These are phyloP conservation scores for Amblyjoppa proteus DNA, from an alignment of 2,888 invertebrate genomes.

Conservation along the genomic window DNA sequence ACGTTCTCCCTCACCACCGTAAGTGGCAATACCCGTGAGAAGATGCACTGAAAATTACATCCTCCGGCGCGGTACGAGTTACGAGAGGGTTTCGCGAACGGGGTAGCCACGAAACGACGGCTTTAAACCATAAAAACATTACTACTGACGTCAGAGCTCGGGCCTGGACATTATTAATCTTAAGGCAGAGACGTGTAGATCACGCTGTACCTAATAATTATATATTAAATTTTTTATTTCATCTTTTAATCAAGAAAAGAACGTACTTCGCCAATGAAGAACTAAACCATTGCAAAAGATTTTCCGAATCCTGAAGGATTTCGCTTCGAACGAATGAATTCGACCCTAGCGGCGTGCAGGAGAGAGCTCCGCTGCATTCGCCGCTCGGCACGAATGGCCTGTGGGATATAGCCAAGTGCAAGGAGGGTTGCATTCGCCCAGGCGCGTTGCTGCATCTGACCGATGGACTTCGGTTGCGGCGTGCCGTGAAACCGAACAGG, in stretches of 20 bases:
- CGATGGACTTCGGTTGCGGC: conserved; percentile 62
- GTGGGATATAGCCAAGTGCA: conserved; percentile 45
- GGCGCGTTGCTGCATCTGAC: conserved; percentile 68
- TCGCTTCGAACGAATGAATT: background rate
- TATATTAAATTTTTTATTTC: background rate
- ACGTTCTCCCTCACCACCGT: conserved; percentile 59
- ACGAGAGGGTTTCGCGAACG: conserved; percentile 34
- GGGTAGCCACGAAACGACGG: conserved; percentile 1
- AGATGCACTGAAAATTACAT: conserved; percentile 72
- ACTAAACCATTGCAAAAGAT: background rate
- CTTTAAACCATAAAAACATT: conserved; percentile 37
- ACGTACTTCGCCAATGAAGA: background rate
- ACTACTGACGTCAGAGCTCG: conserved; percentile 12
- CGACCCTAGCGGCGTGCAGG: background rate
- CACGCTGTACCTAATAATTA: background rate
- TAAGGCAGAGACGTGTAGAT: background rate
- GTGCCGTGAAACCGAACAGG: conserved; percentile 70
- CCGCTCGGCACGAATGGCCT: conserved; percentile 11
- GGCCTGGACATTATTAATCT: background rate
- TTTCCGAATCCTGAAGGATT: background rate
- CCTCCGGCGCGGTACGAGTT: conserved; percentile 51
- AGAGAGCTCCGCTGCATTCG: background rate
- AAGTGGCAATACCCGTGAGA: conserved; percentile 73
- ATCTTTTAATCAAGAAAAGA: background rate
- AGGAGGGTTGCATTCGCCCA: conserved; percentile 71